phyloP scores from a whole-genome alignment of 2,888 invertebrate genomes.

The Balanococcus diminutus region DNA sequence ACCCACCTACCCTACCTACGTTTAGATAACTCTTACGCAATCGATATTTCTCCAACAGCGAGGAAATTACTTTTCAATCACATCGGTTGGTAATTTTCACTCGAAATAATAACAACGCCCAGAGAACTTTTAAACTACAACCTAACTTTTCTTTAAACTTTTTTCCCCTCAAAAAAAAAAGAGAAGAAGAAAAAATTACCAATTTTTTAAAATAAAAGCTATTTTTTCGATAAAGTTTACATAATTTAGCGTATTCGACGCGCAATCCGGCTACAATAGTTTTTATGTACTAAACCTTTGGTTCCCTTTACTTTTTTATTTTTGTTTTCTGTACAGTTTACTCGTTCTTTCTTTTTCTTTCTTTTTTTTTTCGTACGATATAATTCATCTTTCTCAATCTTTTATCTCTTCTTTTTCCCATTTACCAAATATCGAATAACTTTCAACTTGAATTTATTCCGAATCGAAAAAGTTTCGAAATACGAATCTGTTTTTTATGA shows the following conservation, averaged over 20 bases:
- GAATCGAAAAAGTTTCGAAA: too few species aligned
- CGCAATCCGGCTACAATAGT: neutral
- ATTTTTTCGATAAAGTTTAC: slow-evolving; percentile 7
- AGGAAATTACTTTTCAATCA: neutral
- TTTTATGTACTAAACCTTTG: too few species aligned
- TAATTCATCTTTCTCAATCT: slow-evolving; percentile 13
- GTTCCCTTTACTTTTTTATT: too few species aligned
- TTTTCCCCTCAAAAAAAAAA: too few species aligned
- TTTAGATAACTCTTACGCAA: too few species aligned
- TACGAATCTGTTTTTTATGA: too few species aligned
- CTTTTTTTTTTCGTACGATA: neutral
- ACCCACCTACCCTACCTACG: too few species aligned
- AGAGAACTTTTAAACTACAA: neutral
- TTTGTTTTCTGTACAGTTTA: too few species aligned
- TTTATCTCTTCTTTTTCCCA: neutral
- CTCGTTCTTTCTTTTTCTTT: neutral
- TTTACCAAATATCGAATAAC: slow-evolving; percentile 25
- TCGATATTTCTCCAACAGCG: neutral
- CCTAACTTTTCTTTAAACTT: neutral
- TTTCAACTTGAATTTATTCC: too few species aligned
- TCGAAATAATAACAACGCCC: neutral
- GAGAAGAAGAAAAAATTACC: neutral
- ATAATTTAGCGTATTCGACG: neutral
- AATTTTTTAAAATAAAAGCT: neutral
- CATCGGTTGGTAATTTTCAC: neutral